phyloP scores from a whole-genome alignment of 2,797 vertebrate genomes.

The Mormyrus hasselquistii region DNA sequence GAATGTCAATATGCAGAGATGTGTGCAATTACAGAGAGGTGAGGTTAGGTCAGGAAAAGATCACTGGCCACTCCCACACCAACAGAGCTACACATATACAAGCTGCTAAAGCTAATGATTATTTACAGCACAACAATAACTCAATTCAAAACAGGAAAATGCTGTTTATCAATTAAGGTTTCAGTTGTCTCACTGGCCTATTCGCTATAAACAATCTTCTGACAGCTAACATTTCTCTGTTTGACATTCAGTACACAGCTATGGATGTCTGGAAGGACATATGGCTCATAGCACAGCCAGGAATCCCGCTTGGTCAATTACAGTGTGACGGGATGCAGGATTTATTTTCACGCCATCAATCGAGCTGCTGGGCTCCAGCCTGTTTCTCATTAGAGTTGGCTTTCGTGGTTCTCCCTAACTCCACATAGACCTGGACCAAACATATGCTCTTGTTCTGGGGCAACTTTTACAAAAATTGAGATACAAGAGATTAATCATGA shows the following conservation, averaged over 20 bases:
- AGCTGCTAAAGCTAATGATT: background rate
- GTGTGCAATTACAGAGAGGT: background rate
- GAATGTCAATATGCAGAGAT: background rate
- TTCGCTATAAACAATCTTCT: background rate
- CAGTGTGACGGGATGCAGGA: background rate
- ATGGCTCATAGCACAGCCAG: background rate
- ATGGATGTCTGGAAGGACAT: slow-evolving; percentile 11
- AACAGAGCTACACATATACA: background rate
- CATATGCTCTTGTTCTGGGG: background rate
- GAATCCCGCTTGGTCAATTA: background rate
- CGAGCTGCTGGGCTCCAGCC: background rate
- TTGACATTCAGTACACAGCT: background rate
- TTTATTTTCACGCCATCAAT: background rate
- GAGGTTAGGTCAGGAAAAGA: background rate
- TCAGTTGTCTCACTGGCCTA: background rate
- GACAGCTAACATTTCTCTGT: background rate
- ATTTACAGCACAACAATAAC: background rate
- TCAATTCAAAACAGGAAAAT: background rate
- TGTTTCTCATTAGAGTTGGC: background rate
- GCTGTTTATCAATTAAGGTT: background rate
- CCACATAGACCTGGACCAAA: background rate
- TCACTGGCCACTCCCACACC: background rate
- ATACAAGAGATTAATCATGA: background rate
- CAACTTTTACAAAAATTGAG: background rate
- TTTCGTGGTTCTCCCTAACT: background rate